Percentiles rank a stretch among this genome's conserved stretches.
Evolutionary conservation across 2,888 invertebrate species (phyloP).

Genomic region (Microdon myrmicae): DNA sequence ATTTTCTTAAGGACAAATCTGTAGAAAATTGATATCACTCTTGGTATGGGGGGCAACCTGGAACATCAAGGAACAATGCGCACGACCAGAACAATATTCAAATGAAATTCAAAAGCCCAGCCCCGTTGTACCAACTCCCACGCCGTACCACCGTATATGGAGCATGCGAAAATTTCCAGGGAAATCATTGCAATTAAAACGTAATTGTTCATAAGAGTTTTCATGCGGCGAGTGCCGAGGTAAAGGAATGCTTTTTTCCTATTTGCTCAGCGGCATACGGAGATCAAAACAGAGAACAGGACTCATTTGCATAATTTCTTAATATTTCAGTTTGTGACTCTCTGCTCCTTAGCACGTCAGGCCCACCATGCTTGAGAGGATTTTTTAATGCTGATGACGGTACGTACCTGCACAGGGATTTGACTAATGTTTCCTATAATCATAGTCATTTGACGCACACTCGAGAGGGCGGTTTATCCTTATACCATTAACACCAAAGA

Average conservation of each 20-base stretch:
- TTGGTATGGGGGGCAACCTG: neutral
- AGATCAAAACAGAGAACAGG: constrained; percentile 39
- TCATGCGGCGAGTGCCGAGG: constrained; percentile 7
- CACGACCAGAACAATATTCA: constrained; percentile 35
- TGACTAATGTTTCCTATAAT: constrained; percentile 52
- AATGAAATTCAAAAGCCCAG: constrained; percentile 32
- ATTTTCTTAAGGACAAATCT: constrained; percentile 47
- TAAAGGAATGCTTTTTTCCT: constrained; percentile 27
- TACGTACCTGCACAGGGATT: constrained; percentile 32
- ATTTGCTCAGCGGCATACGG: constrained; percentile 24
- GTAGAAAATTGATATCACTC: constrained; percentile 48
- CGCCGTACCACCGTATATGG: constrained; percentile 30
- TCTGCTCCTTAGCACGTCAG: constrained; percentile 30
- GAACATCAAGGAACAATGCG: constrained; percentile 17
- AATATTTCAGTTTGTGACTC: constrained; percentile 62
- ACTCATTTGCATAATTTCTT: constrained; percentile 67
- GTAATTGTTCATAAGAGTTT: constrained; percentile 60
- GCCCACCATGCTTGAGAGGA: constrained; percentile 49
- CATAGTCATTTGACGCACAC: constrained; percentile 38
- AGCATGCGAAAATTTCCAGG: constrained; percentile 54
- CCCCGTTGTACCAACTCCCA: constrained; percentile 20
- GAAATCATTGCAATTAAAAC: constrained; percentile 66
- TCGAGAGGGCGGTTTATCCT: constrained; percentile 33
- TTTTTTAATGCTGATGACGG: constrained; percentile 45
- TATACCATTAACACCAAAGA: constrained; percentile 48